Evolutionary conservation across 2,888 invertebrate genomes (phyloP), one percentile per base, ranked within the genome.

Genomic region (Helleia helle): DNA sequence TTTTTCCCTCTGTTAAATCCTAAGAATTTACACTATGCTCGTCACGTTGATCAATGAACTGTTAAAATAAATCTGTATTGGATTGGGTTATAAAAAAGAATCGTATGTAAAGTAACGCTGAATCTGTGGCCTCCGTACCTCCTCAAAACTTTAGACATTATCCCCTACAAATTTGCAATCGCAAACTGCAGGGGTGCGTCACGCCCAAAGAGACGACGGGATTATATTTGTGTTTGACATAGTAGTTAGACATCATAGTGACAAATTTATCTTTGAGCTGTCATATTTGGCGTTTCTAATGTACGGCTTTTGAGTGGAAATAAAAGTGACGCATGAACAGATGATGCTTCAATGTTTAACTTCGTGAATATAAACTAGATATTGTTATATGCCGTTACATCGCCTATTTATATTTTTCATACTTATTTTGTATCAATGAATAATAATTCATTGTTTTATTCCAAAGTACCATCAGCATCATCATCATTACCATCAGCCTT

Each of bases 171-270:
- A 81, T 81, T 81, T 76, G 73, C 80, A 77, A 70, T 73, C 62
- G 59, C 54, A 56, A 64, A 57, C 60, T 63, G 68, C 68, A 76
- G 73, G 80, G 77, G 80, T 69, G 75, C 62, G 72, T 65, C 74
- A 64, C 67, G 75, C 65, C 71, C 77, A 74, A 74, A 79, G 70
- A 76, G 74, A 83, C 81, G 83, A 80, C 76, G 73, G 81, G 83
- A 83, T 84, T 84, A 84, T 83, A 77, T 79, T 83, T 34, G 34
- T 79, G 74, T 81, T 83, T 84, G 83, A 83, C 83, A 83, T 84
- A 81, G n/a, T n/a, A n/a, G n/a, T n/a, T n/a, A n/a, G n/a, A n/a
- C n/a, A 84, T 83, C 83, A 72, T 80, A 80, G 79, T 83, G 83
- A 84, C 83, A 84, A 83, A 83, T 80, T 74, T 72, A 67, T 76